phyloP scores from a whole-genome alignment of 2,797 vertebrate genomes.

The Harpagifer antarcticus region DNA sequence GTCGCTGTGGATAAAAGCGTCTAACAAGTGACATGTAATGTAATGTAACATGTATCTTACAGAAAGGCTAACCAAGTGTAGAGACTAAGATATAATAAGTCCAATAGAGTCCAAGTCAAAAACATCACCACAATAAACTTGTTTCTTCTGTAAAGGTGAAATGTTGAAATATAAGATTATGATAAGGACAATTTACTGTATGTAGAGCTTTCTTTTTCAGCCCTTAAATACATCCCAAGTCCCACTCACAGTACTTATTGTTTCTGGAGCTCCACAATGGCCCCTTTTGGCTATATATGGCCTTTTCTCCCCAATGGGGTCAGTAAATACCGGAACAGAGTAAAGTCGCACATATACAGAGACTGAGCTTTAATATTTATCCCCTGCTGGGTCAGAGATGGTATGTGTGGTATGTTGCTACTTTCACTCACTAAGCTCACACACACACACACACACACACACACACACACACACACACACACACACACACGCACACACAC shows the following conservation, averaged over 20 bases:
- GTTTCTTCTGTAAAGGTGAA: too few relatives aligned
- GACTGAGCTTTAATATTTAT: constrained; percentile 50
- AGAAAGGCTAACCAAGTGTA: background rate
- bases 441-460: background rate
- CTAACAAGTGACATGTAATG: too few relatives aligned
- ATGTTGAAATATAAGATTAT: too few relatives aligned
- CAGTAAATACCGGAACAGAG: constrained; percentile 11
- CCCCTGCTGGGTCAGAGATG: constrained; percentile 55
- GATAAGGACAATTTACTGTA: too few relatives aligned
- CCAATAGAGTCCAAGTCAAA: background rate
- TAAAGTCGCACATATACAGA: constrained; percentile 11
- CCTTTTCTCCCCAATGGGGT: constrained; percentile 5
- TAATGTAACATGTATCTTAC: too few relatives aligned
- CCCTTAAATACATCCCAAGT: background rate
- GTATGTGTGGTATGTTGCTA: constrained; percentile 69
- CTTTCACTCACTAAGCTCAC: constrained; percentile 48
- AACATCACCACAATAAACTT: too few relatives aligned
- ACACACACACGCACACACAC: background rate
- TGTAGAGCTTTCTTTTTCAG: background rate
- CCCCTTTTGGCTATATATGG: constrained; percentile 1
- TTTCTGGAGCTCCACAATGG: background rate
- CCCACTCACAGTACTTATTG: background rate
- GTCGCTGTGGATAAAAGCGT: too few relatives aligned
- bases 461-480: too few relatives aligned
- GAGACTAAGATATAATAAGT: background rate